Evolutionary conservation across 2,888 invertebrate genomes (phyloP), one percentile per base, ranked within the genome.

Genomic region (Campaea margaritaria): DNA sequence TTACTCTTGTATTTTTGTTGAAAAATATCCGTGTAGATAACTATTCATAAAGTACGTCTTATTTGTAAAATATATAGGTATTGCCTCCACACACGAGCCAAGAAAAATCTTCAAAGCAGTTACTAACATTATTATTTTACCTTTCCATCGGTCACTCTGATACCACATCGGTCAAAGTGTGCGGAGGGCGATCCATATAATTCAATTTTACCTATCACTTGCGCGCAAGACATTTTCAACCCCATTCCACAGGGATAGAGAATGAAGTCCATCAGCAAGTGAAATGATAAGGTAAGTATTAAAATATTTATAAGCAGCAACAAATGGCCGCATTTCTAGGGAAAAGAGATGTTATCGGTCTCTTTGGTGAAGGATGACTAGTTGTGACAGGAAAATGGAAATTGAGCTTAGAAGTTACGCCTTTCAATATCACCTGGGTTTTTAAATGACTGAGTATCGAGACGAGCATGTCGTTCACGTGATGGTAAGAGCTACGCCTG

Each of bases 81-180:
- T 21, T 21, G 21, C 21, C 3, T 21, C 21, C 21, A 21, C 3
- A 21, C 21, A 21, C 21, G 21, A 2, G 21, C 21, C 21, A 21
- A 21, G 21, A 21, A 42, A 48, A 21, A 38, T 21, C n/a, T 49
- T 39, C 39, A 10, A 39, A 16, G 28, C 44, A 39, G 15, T 51
- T n/a, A 46, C 21, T 21, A 2, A 21, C 31, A 21, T 41, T 45
- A 27, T 45, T 13, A 53, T 16, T 16, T 0, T 7, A 21, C 14
- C 38, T 15, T 28, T 14, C 53, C 58, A 58, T 58, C 58, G 39
- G 16, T 58, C 52, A 58, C 43, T 38, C 16, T 21, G 52, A 12
- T 11, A 43, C 47, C 51, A 21, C 55, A 46, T 47, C 47, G 16
- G 39, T 44, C 44, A 45, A n/a, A 15, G 36, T 15, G 15, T 46